Evolutionary conservation across 2,888 invertebrate genomes (phyloP).

Genomic region (Sarcophaga subvicina): DNA sequence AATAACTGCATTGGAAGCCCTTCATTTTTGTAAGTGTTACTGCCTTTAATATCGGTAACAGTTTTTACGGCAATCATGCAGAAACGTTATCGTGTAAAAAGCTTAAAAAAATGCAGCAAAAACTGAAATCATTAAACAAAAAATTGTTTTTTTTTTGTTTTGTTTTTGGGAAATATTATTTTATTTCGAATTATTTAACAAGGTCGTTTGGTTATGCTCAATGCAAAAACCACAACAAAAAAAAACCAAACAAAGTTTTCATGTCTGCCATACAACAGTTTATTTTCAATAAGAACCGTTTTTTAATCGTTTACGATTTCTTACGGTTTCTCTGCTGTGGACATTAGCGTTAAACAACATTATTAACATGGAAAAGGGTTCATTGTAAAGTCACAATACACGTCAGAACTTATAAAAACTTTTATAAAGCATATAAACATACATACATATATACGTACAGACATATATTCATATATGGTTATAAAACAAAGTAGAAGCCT

Average conservation of each 20-base stretch:
- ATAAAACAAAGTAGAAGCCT: too few relatives aligned
- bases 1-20: constrained; percentile 53
- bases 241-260: background rate
- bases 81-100: constrained; percentile 1
- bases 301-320: background rate
- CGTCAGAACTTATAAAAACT: background rate
- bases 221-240: background rate
- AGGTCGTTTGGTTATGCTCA: constrained; percentile 43
- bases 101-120: too few relatives aligned
- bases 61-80: constrained; percentile 49
- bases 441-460: too few relatives aligned
- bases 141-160: background rate
- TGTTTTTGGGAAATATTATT: too few relatives aligned
- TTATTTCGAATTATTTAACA: constrained; percentile 21
- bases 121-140: background rate
- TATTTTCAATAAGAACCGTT: constrained; percentile 43
- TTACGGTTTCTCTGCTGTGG: constrained; percentile 5
- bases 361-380: constrained; percentile 15
- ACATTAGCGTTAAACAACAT: background rate
- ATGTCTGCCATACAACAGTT: constrained; percentile 2
- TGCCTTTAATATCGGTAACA: constrained; percentile 43
- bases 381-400: constrained; percentile 36
- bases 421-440: background rate
- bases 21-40: constrained; percentile 46
- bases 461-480: too few relatives aligned